Evolutionary conservation across 2,797 vertebrate species (phyloP).

Genomic region (Acanthornis magna): DNA sequence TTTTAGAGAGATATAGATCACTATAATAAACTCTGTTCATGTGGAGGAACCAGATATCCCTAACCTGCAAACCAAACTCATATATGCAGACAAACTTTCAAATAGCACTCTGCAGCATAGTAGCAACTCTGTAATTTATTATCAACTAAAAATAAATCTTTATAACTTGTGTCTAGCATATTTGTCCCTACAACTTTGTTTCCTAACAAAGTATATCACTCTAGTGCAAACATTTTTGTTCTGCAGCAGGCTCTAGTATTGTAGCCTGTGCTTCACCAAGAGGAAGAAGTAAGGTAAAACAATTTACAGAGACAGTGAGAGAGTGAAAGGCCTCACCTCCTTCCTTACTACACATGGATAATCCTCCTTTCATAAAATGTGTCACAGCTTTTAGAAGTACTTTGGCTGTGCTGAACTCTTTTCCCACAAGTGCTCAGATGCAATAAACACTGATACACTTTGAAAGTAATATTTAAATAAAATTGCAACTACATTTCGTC

Average conservation of each 20-base stretch:
- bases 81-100: neutral
- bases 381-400: neutral
- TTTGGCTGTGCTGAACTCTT: neutral
- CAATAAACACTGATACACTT: neutral
- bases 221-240: neutral
- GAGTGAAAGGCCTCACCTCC: neutral
- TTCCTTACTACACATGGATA: neutral
- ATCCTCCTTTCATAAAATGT: fast-evolving
- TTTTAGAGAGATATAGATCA: neutral
- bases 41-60: neutral
- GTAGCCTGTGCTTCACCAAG: neutral
- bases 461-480: neutral
- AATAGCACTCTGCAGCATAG: neutral
- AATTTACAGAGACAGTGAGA: neutral
- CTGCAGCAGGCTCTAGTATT: neutral
- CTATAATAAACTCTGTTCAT: neutral
- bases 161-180: neutral
- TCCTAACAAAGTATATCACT: neutral
- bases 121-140: neutral
- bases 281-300: neutral
- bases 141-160: neutral
- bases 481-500: neutral
- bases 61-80: neutral
- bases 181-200: neutral
- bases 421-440: neutral